Percentiles rank a stretch among this genome's conserved stretches.
These are phyloP conservation scores for Cyrtodaria siliqua DNA, from an alignment of 2,888 invertebrate species.

Conservation along the genomic window DNA sequence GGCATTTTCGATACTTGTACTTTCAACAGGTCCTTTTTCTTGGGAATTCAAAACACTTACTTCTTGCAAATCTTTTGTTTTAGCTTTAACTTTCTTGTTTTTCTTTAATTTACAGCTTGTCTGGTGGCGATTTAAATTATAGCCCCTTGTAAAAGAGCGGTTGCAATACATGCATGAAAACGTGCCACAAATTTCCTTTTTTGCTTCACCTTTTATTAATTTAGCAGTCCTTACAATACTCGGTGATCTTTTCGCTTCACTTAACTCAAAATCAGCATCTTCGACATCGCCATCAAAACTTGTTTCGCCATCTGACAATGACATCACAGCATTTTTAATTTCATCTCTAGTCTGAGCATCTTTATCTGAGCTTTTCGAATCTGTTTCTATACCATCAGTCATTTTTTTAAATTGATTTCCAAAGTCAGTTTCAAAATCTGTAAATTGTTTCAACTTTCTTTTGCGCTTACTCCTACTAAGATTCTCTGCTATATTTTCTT, in stretches of 20 bases:
- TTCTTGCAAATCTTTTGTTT: no score
- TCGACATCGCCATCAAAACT: no score
- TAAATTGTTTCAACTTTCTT: constrained; percentile 24
- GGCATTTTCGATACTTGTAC: no score
- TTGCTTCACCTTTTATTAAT: background rate
- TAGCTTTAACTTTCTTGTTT: background rate
- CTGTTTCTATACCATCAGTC: background rate
- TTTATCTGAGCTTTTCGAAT: background rate
- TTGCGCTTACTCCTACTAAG: constrained; percentile 10
- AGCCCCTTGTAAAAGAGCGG: background rate
- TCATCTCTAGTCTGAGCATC: background rate
- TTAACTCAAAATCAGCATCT: no score
- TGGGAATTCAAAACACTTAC: no score
- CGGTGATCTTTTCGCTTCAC: background rate
- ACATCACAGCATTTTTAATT: background rate
- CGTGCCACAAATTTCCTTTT: no score
- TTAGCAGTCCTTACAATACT: background rate
- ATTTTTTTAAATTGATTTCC: no score
- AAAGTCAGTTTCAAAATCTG: constrained; percentile 24
- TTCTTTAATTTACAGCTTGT: background rate
- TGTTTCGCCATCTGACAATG: no score
- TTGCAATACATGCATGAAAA: no score
- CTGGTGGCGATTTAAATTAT: background rate
- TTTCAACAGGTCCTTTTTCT: no score
- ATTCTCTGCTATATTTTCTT: no score